Evolutionary conservation across 2,113 vertebrate genomes (phyloP).

Genomic region (Caranx melampygus): DNA sequence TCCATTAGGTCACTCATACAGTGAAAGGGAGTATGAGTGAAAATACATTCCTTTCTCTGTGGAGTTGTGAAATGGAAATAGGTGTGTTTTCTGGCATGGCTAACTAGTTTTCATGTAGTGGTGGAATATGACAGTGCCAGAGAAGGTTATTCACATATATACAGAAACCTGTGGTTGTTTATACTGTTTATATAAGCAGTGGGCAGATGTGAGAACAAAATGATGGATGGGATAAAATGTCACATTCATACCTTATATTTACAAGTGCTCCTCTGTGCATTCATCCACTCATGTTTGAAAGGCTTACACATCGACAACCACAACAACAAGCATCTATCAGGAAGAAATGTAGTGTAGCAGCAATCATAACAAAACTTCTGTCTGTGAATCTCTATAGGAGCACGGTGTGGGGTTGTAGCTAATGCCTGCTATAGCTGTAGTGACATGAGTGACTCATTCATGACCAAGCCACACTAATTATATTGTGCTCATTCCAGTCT

Average conservation of each 20-base stretch:
- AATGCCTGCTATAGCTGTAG: slow-evolving; percentile 11
- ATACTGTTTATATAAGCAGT: not conserved
- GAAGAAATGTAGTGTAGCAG: not conserved
- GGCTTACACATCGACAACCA: not conserved
- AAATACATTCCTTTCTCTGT: not conserved
- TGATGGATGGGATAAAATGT: not conserved
- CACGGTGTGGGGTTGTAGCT: not conserved
- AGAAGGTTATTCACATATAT: not conserved
- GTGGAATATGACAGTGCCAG: not conserved
- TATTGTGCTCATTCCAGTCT: slow-evolving; percentile 19
- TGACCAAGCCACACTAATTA: slow-evolving; percentile 21
- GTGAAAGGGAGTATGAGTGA: not conserved
- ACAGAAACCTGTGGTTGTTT: not conserved
- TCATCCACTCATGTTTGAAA: not conserved
- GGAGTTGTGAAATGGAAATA: slow-evolving; percentile 41
- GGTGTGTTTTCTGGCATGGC: not conserved
- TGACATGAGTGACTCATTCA: slow-evolving; percentile 18
- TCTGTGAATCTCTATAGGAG: not conserved
- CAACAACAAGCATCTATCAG: not conserved
- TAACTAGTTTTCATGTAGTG: not conserved
- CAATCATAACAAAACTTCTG: not conserved
- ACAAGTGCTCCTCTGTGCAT: not conserved
- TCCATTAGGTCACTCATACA: slow-evolving; percentile 20
- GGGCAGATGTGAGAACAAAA: not conserved
- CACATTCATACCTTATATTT: not conserved